phyloP scores from a whole-genome alignment of 2,888 invertebrate species.

The Portevinia maculata region DNA sequence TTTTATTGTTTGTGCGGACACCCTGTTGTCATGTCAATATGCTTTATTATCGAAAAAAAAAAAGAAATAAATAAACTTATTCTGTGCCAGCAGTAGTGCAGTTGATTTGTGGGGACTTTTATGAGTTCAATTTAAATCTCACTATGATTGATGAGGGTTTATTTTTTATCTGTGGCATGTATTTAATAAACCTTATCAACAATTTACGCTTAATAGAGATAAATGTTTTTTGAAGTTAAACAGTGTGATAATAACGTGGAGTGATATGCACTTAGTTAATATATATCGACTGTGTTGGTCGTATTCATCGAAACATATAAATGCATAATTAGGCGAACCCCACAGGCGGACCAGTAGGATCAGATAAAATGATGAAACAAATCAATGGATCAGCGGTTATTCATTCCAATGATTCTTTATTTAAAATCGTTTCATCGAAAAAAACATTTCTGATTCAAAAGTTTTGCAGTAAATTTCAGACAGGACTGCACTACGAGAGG shows the following conservation, averaged over 20 bases:
- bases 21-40: conserved; percentile 29
- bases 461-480: no score
- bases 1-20: conserved; percentile 18
- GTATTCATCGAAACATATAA: background rate
- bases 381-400: no score
- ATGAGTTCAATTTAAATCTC: conserved; percentile 35
- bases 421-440: no score
- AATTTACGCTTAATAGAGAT: conserved; percentile 39
- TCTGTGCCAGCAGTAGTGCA: conserved; percentile 28
- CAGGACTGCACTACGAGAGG: no score
- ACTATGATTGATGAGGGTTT: conserved; percentile 51
- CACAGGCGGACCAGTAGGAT: no score
- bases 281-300: background rate
- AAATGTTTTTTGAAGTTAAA: conserved; percentile 2
- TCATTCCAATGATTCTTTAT: no score
- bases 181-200: conserved; percentile 16
- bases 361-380: no score
- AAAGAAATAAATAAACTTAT: conserved; percentile 7
- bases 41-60: background rate
- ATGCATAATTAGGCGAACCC: no score
- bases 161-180: conserved; percentile 16
- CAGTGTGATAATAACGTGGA: background rate
- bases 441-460: no score
- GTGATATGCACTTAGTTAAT: background rate
- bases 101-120: conserved; percentile 44